phyloP scores from a whole-genome alignment of 2,797 vertebrate species.

The Synaphobranchus kaupii region DNA sequence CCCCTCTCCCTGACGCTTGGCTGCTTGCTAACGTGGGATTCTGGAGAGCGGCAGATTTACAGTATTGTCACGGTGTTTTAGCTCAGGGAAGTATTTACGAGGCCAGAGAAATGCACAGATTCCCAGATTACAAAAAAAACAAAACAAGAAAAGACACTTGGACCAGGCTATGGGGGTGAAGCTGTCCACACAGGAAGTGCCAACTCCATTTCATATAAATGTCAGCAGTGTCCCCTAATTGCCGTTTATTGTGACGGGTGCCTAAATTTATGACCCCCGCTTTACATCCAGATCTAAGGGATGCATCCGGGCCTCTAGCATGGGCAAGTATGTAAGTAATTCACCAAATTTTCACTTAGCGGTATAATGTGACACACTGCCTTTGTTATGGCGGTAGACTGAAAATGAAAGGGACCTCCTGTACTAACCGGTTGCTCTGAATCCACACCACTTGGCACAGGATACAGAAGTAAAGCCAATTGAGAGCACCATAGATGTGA shows the following conservation, averaged over 20 bases:
- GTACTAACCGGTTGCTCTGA: not conserved
- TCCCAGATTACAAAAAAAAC: not conserved
- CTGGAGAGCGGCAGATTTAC: conserved; percentile 18
- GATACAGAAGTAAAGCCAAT: not conserved
- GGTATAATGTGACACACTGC: not conserved
- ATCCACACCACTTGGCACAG: not conserved
- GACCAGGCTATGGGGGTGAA: no score
- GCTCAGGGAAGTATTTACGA: conserved; percentile 6
- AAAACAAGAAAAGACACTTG: no score
- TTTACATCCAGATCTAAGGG: not conserved
- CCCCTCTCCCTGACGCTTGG: not conserved
- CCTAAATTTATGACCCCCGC: not conserved
- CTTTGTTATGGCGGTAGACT: not conserved
- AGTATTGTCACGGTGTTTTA: conserved; percentile 11
- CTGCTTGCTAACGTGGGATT: conserved; percentile 29
- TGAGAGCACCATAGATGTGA: no score
- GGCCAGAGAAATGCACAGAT: not conserved
- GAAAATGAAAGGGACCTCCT: not conserved
- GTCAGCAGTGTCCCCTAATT: not conserved
- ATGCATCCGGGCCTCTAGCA: not conserved
- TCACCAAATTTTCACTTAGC: not conserved
- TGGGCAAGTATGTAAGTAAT: not conserved
- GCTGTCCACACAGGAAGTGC: not conserved
- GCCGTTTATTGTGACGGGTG: not conserved
- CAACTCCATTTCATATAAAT: not conserved